These are phyloP conservation scores for Paramisgurnus dabryanus DNA, from an alignment of 2,113 vertebrate genomes.

Conservation along the genomic window DNA sequence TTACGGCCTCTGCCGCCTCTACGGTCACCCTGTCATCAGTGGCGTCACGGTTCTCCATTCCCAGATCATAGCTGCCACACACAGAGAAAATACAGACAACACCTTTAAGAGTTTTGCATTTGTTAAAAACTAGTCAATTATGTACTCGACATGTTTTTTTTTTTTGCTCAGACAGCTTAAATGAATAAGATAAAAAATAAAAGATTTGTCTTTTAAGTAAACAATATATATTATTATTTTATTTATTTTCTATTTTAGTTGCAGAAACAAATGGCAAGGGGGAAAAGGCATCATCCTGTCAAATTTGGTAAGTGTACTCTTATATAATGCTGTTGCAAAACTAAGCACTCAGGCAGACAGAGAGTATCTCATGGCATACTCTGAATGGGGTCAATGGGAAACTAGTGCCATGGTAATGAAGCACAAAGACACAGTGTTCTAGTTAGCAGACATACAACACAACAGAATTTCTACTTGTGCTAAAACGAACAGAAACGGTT, in stretches of 20 bases:
- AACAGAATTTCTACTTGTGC: neutral
- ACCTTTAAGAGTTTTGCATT: neutral
- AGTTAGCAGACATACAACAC: neutral
- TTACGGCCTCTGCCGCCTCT: constrained; percentile 92
- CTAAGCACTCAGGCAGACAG: neutral
- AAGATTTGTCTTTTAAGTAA: no score
- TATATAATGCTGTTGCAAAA: neutral
- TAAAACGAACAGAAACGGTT: neutral
- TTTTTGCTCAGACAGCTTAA: no score
- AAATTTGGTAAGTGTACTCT: neutral
- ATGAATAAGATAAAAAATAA: no score
- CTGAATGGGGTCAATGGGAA: constrained; percentile 19
- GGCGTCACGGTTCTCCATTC: constrained; percentile 91
- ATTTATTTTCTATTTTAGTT: no score
- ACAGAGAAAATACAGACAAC: neutral
- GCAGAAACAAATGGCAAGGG: no score
- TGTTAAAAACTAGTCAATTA: neutral
- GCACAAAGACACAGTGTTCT: constrained; percentile 13
- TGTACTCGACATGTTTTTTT: neutral
- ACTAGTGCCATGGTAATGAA: neutral
- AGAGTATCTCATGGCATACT: neutral
- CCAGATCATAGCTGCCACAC: constrained; percentile 84
- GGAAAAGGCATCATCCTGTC: neutral
- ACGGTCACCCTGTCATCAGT: constrained; percentile 89
- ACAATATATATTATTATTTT: no score